Evolutionary conservation across 1,140 invertebrate species (phyloP).

Genomic region (Drosophila lacteicornis): DNA sequence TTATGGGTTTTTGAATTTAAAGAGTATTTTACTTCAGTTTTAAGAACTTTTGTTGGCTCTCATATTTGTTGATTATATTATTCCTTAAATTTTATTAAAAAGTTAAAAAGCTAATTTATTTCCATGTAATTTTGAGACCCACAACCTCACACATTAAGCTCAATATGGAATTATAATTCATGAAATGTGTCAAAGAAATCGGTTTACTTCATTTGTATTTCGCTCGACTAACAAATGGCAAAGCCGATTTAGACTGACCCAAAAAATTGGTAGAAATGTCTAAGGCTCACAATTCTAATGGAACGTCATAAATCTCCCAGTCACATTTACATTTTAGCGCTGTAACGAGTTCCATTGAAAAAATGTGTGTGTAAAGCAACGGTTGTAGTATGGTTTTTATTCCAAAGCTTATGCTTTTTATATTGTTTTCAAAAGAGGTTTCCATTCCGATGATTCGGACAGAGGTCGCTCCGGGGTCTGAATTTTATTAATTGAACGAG

Average conservation of each 20-base stretch:
- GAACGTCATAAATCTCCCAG: constrained; percentile 34
- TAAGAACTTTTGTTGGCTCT: no score
- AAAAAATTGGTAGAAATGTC: constrained; percentile 21
- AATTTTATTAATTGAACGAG: constrained; percentile 38
- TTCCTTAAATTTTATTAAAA: background rate
- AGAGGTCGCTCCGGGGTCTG: constrained; percentile 33
- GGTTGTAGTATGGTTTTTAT: constrained; percentile 11
- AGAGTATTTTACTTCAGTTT: no score
- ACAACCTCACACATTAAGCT: background rate
- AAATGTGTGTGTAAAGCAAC: constrained; percentile 13
- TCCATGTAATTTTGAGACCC: background rate
- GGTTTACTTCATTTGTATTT: constrained; percentile 18
- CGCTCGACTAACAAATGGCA: constrained; percentile 27
- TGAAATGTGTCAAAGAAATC: constrained; percentile 34
- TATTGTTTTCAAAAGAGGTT: constrained; percentile 27
- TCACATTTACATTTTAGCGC: constrained; percentile 37
- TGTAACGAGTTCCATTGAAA: constrained; percentile 46
- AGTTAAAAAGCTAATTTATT: background rate
- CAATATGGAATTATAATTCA: background rate
- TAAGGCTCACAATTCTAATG: constrained; percentile 36
- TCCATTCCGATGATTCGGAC: constrained; percentile 15
- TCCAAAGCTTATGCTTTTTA: constrained; percentile 11
- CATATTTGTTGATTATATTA: background rate
- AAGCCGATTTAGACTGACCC: constrained; percentile 25
- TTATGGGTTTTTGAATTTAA: background rate